phyloP scores from a whole-genome alignment of 2,113 vertebrate genomes.

The Mohoua ochrocephala region DNA sequence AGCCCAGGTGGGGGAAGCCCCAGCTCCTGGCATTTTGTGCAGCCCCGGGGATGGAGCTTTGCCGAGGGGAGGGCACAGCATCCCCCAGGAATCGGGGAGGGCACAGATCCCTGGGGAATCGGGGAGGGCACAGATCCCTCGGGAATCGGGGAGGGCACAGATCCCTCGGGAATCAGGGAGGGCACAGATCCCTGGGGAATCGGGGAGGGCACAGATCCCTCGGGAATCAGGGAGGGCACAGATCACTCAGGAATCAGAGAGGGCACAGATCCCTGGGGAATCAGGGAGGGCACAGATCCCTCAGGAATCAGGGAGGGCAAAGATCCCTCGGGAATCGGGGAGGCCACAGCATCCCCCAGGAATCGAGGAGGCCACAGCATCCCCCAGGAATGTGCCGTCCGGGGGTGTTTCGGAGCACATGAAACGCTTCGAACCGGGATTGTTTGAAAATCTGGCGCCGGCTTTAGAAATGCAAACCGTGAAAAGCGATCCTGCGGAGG shows the following conservation, averaged over 20 bases:
- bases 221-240: not conserved
- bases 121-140: not conserved
- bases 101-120: not conserved
- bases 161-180: not conserved
- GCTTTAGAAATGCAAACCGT: conserved; percentile 22
- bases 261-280: not conserved
- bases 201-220: not conserved
- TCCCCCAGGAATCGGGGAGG: too few species aligned
- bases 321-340: not conserved
- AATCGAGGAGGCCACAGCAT: not conserved
- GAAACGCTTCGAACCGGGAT: not conserved
- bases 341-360: not conserved
- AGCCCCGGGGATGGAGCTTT: not conserved
- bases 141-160: not conserved
- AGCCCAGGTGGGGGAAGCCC: not conserved
- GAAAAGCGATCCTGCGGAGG: conserved; percentile 9
- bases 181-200: not conserved
- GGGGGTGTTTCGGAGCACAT: not conserved
- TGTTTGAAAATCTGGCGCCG: not conserved
- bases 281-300: not conserved
- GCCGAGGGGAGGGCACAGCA: not conserved
- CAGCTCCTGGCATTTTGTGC: not conserved
- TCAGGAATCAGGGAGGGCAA: not conserved
- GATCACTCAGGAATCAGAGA: too few species aligned
- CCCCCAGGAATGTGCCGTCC: not conserved